Evolutionary conservation across 2,113 vertebrate genomes (phyloP).

Genomic region (Panthera uncia): DNA sequence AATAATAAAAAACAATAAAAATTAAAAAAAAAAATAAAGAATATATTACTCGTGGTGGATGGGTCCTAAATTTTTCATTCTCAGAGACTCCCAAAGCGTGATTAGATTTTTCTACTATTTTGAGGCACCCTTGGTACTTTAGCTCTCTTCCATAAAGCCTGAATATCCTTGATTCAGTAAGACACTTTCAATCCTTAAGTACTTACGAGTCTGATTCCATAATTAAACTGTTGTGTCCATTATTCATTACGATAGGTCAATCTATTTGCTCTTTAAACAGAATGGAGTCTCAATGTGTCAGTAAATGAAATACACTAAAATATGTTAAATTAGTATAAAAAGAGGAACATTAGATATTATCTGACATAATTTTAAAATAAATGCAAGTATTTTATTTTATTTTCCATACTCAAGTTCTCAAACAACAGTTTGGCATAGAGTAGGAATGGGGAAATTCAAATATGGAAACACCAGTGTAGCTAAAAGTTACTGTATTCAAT

Average conservation of each 20-base stretch:
- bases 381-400: neutral
- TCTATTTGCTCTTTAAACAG: neutral
- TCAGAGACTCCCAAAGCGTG: neutral
- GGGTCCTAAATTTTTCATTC: neutral
- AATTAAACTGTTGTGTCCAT: neutral
- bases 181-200: neutral
- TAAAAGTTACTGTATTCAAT: neutral
- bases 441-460: neutral
- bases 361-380: neutral
- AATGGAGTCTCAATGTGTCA: neutral
- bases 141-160: neutral
- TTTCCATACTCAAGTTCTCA: constrained; percentile 32
- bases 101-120: neutral
- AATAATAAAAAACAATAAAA: too few species aligned
- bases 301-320: neutral
- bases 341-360: neutral
- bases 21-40: neutral
- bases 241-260: neutral
- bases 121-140: neutral
- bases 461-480: neutral
- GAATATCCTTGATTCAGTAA: neutral
- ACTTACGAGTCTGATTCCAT: neutral
- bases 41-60: neutral
- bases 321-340: neutral
- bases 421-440: constrained; percentile 21